phyloP scores from a whole-genome alignment of 2,797 vertebrate species.

The Bryconaethiops microstoma region DNA sequence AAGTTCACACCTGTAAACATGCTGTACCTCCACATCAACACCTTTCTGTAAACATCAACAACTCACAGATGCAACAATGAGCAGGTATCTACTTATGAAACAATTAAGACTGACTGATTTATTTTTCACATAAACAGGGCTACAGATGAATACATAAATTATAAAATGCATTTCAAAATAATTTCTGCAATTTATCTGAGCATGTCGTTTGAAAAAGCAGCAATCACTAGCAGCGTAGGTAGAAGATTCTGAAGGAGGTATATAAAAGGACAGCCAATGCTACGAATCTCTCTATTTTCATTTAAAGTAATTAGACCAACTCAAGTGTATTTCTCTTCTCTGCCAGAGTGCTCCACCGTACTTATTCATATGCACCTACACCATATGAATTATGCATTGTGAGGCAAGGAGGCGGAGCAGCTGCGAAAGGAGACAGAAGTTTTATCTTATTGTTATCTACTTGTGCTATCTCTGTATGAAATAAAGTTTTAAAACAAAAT shows the following conservation, averaged over 20 bases:
- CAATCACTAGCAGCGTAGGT: background rate
- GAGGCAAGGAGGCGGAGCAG: constrained; percentile 54
- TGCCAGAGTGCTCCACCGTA: too few relatives aligned
- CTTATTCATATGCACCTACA: constrained; percentile 52
- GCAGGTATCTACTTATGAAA: background rate
- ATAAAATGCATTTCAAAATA: background rate
- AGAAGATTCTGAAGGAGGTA: background rate
- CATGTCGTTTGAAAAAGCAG: background rate
- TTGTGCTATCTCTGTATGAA: background rate
- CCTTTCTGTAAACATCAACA: constrained; percentile 23
- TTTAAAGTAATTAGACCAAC: too few relatives aligned
- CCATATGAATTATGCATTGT: constrained; percentile 65
- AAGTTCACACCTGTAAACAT: constrained; percentile 56
- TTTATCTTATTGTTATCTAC: constrained; percentile 4
- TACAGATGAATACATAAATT: constrained; percentile 9
- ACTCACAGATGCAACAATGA: background rate
- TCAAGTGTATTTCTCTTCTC: too few relatives aligned
- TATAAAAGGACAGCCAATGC: background rate
- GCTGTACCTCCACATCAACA: constrained; percentile 44
- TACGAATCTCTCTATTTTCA: too few relatives aligned
- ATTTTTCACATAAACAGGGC: constrained; percentile 2
- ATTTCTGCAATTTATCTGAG: background rate
- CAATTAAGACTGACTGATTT: background rate
- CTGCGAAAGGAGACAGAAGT: constrained; percentile 38
- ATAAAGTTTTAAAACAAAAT: background rate